A percentile compares a stretch with the other conserved stretches of the same genome.
phyloP scores from a whole-genome alignment of 2,888 invertebrate species.

The Homarus gammarus region DNA sequence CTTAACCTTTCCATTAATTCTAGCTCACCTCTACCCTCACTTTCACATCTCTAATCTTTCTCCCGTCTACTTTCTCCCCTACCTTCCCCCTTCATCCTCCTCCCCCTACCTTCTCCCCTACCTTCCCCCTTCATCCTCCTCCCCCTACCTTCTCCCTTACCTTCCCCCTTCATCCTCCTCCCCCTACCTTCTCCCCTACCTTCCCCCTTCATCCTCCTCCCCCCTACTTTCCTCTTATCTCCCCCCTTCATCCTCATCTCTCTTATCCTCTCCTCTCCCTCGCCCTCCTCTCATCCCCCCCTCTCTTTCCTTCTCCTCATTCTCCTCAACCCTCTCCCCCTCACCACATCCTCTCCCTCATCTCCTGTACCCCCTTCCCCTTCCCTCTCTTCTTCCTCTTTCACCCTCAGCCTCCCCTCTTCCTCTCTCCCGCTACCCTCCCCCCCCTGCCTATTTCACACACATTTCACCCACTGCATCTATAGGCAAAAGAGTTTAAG shows the following conservation, averaged over 20 bases:
- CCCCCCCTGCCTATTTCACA: background rate
- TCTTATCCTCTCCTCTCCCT: background rate
- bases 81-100: background rate
- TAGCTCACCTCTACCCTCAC: too few relatives aligned
- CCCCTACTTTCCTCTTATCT: too few relatives aligned
- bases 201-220: background rate
- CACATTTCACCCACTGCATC: background rate
- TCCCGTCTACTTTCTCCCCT: too few relatives aligned
- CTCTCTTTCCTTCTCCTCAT: background rate
- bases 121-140: background rate
- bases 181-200: background rate
- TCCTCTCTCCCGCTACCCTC: background rate
- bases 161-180: background rate
- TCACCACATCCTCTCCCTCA: too few relatives aligned
- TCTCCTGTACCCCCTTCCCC: background rate
- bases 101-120: background rate
- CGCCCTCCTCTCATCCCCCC: background rate
- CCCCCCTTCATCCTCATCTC: background rate
- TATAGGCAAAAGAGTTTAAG: too few relatives aligned
- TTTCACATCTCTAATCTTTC: too few relatives aligned
- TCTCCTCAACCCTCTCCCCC: background rate
- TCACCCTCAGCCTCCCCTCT: background rate
- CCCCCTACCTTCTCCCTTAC: background rate
- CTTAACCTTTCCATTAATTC: too few relatives aligned
- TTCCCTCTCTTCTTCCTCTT: background rate